phyloP scores from a whole-genome alignment of 1,140 invertebrate species.

The Hyposmocoma kahamanoa region DNA sequence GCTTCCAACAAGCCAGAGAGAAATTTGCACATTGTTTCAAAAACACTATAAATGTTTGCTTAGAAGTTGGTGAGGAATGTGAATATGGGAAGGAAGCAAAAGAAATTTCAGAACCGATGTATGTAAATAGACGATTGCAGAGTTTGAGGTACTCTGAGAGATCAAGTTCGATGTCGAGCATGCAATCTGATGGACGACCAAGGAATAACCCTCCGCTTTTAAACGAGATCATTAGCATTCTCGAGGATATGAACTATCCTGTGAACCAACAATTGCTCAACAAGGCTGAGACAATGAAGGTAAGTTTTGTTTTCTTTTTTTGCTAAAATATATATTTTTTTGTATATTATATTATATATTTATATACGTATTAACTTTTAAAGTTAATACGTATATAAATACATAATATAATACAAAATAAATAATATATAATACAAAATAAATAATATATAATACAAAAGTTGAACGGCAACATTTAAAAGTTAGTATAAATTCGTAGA shows the following conservation, averaged over 20 bases:
- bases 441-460: no score
- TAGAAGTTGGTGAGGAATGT: slow-evolving; percentile 44
- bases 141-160: slow-evolving; percentile 33
- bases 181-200: slow-evolving; percentile 65
- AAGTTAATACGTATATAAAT: no score
- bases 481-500: no score
- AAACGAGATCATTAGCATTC: slow-evolving; percentile 79
- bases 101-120: slow-evolving; percentile 48
- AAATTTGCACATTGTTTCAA: slow-evolving; percentile 78
- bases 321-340: no score
- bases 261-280: slow-evolving; percentile 59
- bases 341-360: no score
- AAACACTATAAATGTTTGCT: slow-evolving; percentile 44
- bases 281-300: slow-evolving; percentile 65
- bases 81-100: slow-evolving; percentile 51
- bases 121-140: slow-evolving; percentile 35
- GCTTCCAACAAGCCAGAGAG: slow-evolving; percentile 82
- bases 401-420: no score
- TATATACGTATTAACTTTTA: no score
- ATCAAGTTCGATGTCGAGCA: slow-evolving; percentile 41
- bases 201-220: slow-evolving; percentile 77
- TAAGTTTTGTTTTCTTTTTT: slow-evolving; percentile 15
- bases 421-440: no score
- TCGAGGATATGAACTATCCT: slow-evolving; percentile 75
- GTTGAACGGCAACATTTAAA: no score